These are phyloP conservation scores for Oryzias woworae DNA, from an alignment of 2,113 vertebrate genomes.

Conservation along the genomic window DNA sequence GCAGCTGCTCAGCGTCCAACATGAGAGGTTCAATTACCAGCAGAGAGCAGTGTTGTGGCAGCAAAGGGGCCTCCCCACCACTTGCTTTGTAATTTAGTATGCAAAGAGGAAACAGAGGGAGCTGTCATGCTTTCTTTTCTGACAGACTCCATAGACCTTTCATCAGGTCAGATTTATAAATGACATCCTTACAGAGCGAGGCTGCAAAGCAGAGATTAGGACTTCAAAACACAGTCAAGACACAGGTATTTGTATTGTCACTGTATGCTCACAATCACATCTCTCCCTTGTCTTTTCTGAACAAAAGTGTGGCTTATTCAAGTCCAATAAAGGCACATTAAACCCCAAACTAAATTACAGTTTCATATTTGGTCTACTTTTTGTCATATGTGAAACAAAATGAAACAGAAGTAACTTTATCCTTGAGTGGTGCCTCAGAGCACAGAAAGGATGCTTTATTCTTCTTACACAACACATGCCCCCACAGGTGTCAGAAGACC, in stretches of 20 bases:
- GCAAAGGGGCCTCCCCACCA: slow-evolving; percentile 36
- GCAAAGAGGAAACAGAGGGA: slow-evolving; percentile 54
- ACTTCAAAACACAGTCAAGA: slow-evolving; percentile 38
- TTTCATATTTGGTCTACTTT: not conserved
- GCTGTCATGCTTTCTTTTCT: slow-evolving; percentile 44
- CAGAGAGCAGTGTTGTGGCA: slow-evolving; percentile 80
- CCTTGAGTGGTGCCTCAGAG: not conserved
- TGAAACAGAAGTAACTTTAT: not conserved
- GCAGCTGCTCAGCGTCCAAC: slow-evolving; percentile 31
- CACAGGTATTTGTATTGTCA: slow-evolving; percentile 12
- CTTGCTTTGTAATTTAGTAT: slow-evolving; percentile 44
- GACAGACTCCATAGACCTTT: slow-evolving; percentile 60
- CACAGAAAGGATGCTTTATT: slow-evolving; percentile 3
- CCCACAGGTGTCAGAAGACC: slow-evolving; percentile 31
- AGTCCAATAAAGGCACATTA: not conserved
- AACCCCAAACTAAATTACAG: not conserved
- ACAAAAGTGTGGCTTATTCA: slow-evolving; percentile 8
- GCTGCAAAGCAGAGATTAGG: slow-evolving; percentile 56
- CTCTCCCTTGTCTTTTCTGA: not conserved
- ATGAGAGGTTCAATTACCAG: slow-evolving; percentile 58
- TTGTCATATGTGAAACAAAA: not conserved
- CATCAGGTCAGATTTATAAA: slow-evolving; percentile 57
- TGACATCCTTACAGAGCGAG: slow-evolving; percentile 38
- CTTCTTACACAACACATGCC: not conserved
- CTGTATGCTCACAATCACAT: slow-evolving; percentile 2